Conservation (phyloP, 2,888 invertebrate species). For the Tiphia femorata region DNA sequence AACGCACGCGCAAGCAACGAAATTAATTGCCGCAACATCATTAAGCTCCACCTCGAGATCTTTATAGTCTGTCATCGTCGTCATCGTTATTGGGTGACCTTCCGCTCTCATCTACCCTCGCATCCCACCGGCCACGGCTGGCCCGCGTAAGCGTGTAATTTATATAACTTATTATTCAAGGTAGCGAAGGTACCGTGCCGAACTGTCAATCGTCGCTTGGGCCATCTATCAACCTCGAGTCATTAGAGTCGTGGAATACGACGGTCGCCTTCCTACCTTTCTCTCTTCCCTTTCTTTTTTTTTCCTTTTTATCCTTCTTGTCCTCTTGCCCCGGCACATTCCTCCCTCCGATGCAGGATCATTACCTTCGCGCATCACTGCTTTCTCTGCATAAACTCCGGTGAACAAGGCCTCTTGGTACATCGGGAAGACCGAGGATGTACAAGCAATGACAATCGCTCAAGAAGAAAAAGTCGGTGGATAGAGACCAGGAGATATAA, state of each 20-base stretch:
- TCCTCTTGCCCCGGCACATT: neutral
- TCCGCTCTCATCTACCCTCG: conserved; percentile 16
- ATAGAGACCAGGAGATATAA: neutral
- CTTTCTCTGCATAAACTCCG: conserved; percentile 4
- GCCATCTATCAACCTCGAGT: conserved; percentile 39
- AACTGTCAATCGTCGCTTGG: conserved; percentile 38
- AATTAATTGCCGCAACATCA: too few relatives aligned
- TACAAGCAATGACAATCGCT: neutral
- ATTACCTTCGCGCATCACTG: conserved; percentile 34
- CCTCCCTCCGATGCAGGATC: conserved; percentile 23
- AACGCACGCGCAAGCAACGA: too few relatives aligned
- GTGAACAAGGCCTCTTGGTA: too few relatives aligned
- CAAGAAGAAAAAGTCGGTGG: neutral
- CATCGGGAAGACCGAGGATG: neutral
- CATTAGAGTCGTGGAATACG: conserved; percentile 33
- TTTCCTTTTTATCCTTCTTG: neutral
- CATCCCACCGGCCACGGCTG: conserved; percentile 10
- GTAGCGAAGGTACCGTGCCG: conserved; percentile 24
- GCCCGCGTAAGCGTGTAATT: conserved; percentile 27
- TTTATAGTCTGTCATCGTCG: too few relatives aligned
- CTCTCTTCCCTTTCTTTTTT: neutral
- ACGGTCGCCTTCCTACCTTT: conserved; percentile 1
- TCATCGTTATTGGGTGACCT: too few relatives aligned
- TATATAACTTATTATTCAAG: conserved; percentile 44
- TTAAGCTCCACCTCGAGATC: too few relatives aligned